These are phyloP conservation scores for Globicephala melas DNA, from an alignment of 2,113 vertebrate genomes.

Conservation along the genomic window DNA sequence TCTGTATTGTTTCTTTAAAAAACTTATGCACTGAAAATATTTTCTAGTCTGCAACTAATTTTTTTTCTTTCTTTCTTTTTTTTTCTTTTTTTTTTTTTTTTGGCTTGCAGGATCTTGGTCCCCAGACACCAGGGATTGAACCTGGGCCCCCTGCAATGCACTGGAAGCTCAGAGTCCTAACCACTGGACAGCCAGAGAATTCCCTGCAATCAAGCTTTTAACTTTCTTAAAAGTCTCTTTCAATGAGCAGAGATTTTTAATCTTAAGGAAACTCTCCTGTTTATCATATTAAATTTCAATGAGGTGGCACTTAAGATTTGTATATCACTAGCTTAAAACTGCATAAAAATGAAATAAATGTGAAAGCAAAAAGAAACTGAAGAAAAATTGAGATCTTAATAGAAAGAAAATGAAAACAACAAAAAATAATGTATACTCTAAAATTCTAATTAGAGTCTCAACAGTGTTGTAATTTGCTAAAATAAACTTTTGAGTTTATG, in stretches of 20 bases:
- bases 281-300: neutral
- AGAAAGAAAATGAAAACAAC: neutral
- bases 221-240: neutral
- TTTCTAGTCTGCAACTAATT: neutral
- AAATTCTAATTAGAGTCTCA: neutral
- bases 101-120: neutral
- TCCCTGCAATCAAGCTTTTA: neutral
- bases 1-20: neutral
- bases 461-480: neutral
- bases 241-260: neutral
- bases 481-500: neutral
- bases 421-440: neutral
- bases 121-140: neutral
- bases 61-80: neutral
- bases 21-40: neutral
- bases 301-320: neutral
- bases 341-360: neutral
- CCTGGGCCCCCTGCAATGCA: neutral
- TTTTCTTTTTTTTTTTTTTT: neutral
- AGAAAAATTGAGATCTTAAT: neutral
- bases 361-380: neutral
- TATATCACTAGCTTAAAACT: neutral
- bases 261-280: neutral
- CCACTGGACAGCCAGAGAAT: neutral
- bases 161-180: neutral